Evolutionary conservation across 2,113 vertebrate genomes (phyloP), one percentile per base, ranked within the genome.

Genomic region (Dendropsophus ebraccatus): DNA sequence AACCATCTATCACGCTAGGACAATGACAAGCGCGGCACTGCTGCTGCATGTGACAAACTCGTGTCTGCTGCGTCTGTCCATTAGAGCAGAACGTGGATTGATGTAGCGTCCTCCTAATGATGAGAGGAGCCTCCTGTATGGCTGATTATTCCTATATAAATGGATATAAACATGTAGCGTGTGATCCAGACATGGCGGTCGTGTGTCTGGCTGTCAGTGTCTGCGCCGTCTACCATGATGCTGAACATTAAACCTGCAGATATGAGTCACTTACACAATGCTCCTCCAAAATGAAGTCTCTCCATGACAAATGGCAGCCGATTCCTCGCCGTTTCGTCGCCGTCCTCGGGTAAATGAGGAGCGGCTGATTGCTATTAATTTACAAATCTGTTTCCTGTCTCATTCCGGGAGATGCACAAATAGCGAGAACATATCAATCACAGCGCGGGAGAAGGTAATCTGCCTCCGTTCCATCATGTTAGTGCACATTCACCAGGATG

Each of bases 371-470:
- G 49, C 67, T 28, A 83, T 83, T 83, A 83, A 83, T 73, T 73
- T 83, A 74, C 49, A 73, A 56, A 74, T 74, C 69, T 41, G 82
- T 58, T 83, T 50, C 50, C 52, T 69, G 81, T 70, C 81, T 73
- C 35, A 56, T 74, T 74, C 69, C 32, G 19, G 50, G 47, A 83
- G 65, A 74, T 83, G 82, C 50, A 83, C 69, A 83, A 73, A 58
- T 58, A 73, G 82, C 49, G n/a, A 41, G 82, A 41, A 83, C 35
- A 60, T 83, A 83, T 83, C 69, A 83, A 83, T 83, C 82, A 83
- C 5, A 32, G 49, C 30, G 52, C 67, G 7, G 14, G 69, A 74
- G 28, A 41, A 56, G 58, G 79, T 69, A 23, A 54, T 72, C 47
- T 35, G 47, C 30, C 81, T 72, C 50, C 49, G 37, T 56, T 72